Base-by-base conservation (phyloP, 64 coral and sea anemone genomes). In the Catalaphyllia jardinei region DNA sequence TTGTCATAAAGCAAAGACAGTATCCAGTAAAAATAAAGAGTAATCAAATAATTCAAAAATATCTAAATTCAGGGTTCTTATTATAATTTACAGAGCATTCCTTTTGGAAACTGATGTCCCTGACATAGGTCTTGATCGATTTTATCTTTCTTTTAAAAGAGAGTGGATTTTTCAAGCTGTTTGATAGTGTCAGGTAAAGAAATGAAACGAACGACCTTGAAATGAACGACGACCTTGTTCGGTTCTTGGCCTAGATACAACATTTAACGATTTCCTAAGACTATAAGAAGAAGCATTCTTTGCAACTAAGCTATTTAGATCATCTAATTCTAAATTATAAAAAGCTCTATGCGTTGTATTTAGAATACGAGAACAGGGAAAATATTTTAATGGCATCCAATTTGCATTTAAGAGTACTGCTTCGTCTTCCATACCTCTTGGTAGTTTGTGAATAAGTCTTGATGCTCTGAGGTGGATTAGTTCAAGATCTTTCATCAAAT, bases 131-230 rank as follows among this genome's bases (percentile, higher is more conserved):
- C 60, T 78, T 78, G 22, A 78, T 51, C 75, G 18, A 50, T 79
- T 79, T 59, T n/a, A 79, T 59, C n/a, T 79, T 79, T 4, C 76
- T 79, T 79, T 79, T 79, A 57, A 79, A 79, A 57, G 52, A 61
- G 1, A 20, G 20, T 29, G 76, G 51, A 18, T 79, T 59, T n/a
- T 24, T 59, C 76, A 79, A 27, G 76, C 20, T 59, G 76, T 59
- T 73, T 87, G 54, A 87, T 74, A 35, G 16, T 16, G 18, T 87
- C 85, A 27, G 67, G 84, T 71, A 87, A 22, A 5, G 67, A 29
- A 69, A 74, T 74, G 50, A 69, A 87, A 10, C 46, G 33, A 13
- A 86, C 83, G 74, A 64, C 74, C 67, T 55, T 62, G 54, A 86
- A 73, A 86, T 52, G 83, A 72, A 33, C 10, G 27, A 72, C 67